Conservation (phyloP, 64 coral and sea anemone species). For the Montipora cactus region DNA sequence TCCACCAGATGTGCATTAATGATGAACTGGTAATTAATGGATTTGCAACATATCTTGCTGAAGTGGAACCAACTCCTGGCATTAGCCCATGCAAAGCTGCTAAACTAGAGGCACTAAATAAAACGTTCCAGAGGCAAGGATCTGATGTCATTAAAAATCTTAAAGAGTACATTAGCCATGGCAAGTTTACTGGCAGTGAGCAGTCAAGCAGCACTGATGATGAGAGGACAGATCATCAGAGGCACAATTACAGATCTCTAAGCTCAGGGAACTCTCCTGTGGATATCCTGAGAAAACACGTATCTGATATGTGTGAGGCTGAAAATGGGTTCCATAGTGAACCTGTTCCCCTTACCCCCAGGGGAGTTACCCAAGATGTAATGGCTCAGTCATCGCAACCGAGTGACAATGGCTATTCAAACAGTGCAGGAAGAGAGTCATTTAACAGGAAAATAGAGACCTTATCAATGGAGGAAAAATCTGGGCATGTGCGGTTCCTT, state of each 20-base stretch:
- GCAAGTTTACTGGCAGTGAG: constrained; percentile 25
- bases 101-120: constrained; percentile 8
- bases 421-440: constrained; percentile 4
- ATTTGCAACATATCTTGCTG: constrained; percentile 66
- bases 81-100: constrained; percentile 28
- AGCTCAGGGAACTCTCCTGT: background rate
- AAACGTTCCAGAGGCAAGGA: constrained; percentile 41
- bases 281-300: background rate
- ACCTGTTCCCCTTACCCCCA: background rate
- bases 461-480: constrained; percentile 83
- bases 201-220: constrained; percentile 39
- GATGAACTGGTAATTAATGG: constrained; percentile 93
- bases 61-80: background rate
- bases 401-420: background rate
- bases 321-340: background rate
- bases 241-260: background rate
- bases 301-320: background rate
- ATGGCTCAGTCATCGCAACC: background rate
- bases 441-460: background rate
- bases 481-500: constrained; percentile 85
- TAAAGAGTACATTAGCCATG: constrained; percentile 36
- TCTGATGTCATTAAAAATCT: constrained; percentile 13
- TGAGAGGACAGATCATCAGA: background rate
- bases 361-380: background rate
- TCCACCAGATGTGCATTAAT: constrained; percentile 86